Percentiles rank a stretch among this genome's conserved stretches.
Evolutionary conservation across 1,140 invertebrate species (phyloP).

Genomic region (Trichogramma pretiosum): DNA sequence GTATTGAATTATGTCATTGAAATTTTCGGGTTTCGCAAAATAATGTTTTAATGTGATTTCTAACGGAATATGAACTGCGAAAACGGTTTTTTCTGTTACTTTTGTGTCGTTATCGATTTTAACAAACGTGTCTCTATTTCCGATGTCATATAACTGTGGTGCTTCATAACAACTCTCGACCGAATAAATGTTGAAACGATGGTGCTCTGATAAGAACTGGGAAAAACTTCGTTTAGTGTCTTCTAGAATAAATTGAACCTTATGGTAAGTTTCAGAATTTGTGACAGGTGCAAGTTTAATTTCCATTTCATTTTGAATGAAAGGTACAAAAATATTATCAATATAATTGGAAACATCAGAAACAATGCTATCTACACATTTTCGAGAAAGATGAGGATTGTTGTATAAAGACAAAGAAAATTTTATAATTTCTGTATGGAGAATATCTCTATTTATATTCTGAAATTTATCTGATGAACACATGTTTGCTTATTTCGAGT

Average conservation of each 20-base stretch:
- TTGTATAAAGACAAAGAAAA: constrained; percentile 20
- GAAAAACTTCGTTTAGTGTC: constrained; percentile 11
- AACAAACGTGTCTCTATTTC: background rate
- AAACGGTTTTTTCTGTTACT: background rate
- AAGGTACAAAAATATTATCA: constrained; percentile 16
- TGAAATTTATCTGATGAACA: too few species aligned
- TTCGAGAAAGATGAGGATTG: constrained; percentile 18
- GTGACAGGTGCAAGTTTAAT: constrained; percentile 9
- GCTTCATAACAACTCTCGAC: background rate
- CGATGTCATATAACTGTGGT: background rate
- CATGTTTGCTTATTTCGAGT: too few species aligned
- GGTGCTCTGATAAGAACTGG: constrained; percentile 14
- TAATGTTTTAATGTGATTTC: background rate
- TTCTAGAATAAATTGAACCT: constrained; percentile 17
- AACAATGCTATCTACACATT: constrained; percentile 15
- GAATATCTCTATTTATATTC: constrained; percentile 1
- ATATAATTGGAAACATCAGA: constrained; percentile 11
- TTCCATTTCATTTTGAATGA: constrained; percentile 14
- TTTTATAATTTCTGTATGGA: constrained; percentile 17
- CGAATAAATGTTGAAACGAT: constrained; percentile 13
- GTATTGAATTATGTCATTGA: background rate
- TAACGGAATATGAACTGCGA: background rate
- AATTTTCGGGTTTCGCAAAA: background rate
- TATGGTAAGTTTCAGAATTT: constrained; percentile 10
- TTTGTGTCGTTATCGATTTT: background rate